Evolutionary conservation across 2,888 invertebrate species (phyloP).

Genomic region (Lithosia quadra): DNA sequence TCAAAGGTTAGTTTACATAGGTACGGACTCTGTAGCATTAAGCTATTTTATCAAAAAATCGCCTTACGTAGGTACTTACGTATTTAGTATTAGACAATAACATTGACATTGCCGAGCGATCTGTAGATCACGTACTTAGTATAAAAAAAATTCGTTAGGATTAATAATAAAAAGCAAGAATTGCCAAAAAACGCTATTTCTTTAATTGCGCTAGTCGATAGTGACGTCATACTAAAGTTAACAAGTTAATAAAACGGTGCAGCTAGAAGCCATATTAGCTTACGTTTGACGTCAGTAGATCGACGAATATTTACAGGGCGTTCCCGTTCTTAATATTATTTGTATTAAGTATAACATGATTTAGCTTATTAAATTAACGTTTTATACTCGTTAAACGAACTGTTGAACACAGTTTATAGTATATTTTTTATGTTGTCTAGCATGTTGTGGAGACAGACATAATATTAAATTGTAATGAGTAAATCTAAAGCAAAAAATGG

Average conservation of each 20-base stretch:
- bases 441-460: not conserved
- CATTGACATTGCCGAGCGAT: no score
- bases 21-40: not conserved
- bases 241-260: not conserved
- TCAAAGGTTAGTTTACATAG: not conserved
- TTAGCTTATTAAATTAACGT: no score
- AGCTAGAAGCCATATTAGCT: slow-evolving; percentile 1
- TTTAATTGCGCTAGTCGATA: not conserved
- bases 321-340: not conserved
- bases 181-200: not conserved
- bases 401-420: no score
- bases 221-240: not conserved
- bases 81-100: not conserved
- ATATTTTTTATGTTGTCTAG: not conserved
- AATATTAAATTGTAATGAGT: not conserved
- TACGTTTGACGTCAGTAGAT: not conserved
- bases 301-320: not conserved
- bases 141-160: no score
- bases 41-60: no score
- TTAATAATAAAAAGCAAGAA: no score
- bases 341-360: no score
- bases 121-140: no score
- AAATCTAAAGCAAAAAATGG: not conserved
- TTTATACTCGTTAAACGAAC: no score
- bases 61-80: no score